These are phyloP conservation scores for Tachina lurida DNA, from an alignment of 2,888 invertebrate genomes.

Conservation along the genomic window DNA sequence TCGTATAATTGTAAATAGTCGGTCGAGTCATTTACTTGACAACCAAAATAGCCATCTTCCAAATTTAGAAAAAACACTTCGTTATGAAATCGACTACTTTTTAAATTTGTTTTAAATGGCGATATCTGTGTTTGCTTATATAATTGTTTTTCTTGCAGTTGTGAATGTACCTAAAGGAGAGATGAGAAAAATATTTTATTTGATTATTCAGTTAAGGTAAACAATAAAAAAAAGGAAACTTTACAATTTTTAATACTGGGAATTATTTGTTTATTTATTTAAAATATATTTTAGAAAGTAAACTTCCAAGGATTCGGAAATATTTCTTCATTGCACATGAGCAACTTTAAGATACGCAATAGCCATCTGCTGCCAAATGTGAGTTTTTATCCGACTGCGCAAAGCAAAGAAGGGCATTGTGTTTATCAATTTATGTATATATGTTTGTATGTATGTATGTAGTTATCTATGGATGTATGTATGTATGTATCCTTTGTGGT, in stretches of 20 bases:
- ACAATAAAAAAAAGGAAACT: background rate
- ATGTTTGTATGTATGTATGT: no score
- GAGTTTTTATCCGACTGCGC: no score
- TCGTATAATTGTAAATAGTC: conserved; percentile 97
- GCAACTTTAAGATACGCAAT: no score
- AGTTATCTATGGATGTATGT: no score
- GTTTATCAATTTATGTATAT: no score
- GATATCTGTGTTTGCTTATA: conserved; percentile 84
- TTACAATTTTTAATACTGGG: no score
- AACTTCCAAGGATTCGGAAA: background rate
- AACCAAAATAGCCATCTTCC: conserved; percentile 98
- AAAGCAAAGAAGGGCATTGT: no score
- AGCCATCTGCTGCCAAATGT: no score
- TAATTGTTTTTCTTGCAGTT: conserved; percentile 81
- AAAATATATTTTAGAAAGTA: background rate
- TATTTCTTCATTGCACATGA: no score
- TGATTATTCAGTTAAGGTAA: background rate
- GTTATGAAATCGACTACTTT: conserved; percentile 87
- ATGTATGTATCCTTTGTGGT: no score
- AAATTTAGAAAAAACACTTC: conserved; percentile 98
- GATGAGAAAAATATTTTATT: conserved; percentile 28
- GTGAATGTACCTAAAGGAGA: conserved; percentile 84
- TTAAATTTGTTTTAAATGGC: conserved; percentile 85
- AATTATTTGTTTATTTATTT: no score
- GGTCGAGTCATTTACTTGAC: conserved; percentile 98